Evolutionary conservation across 2,113 vertebrate species (phyloP), one percentile per base, ranked within the genome.

Genomic region (Corvus hawaiiensis): DNA sequence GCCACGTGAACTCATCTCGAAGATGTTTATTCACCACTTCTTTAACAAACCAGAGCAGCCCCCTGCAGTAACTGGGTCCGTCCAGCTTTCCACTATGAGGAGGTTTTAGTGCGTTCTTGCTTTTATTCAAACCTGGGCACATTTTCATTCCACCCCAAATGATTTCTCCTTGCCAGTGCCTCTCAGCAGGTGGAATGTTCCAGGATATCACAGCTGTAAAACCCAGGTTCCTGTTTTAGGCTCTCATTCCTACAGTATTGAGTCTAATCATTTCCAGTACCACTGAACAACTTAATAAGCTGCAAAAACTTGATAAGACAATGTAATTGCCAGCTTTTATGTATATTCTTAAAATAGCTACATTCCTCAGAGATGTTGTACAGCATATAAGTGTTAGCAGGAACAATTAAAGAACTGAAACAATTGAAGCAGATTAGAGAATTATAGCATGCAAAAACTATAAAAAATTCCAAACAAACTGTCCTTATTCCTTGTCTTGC

Each of bases 271-370:
- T 94, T 96, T 97, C 92, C 93, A 93, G 21, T 91, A 91, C 95
- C 95, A 89, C 64, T 94, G 96, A 98, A 96, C 92, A 94, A 98
- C 92, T 96, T 97, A 97, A 97, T 96, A 97, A 87, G 94, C 97
- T 97, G 96, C 10, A 92, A 97, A 98, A 97, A 97, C 87, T 97
- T 97, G 97, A 96, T 97, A 98, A 97, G 97, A 97, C 97, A 97
- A 95, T 88, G 95, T 97, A 98, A 97, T 97, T 97, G 96, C 81
- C 55, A 71, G 97, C 92, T 97, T 98, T 98, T 96, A 96, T 93
- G 33, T 91, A 63, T 94, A 90, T 96, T 92, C 96, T 96, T 95
- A 83, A 83, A 96, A 97, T 96, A 98, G 96, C 89, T 61, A 24
- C 1, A 0, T 87, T 97, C 91, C 87, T 97, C 26, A 3, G 75